Evolutionary conservation across 2,113 vertebrate genomes (phyloP).

Genomic region (Oplegnathus fasciatus): DNA sequence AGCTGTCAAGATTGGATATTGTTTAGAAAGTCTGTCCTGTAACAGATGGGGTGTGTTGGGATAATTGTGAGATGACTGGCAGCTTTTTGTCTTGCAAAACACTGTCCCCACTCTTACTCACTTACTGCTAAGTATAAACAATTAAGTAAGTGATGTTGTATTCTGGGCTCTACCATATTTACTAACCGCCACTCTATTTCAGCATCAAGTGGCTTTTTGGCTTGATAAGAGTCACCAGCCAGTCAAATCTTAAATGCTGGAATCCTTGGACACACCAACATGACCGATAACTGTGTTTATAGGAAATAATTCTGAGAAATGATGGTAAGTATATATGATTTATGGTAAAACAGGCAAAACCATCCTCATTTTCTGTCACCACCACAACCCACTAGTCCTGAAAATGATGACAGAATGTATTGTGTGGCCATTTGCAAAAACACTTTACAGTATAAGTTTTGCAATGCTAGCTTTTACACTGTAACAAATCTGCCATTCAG

Average conservation of each 20-base stretch:
- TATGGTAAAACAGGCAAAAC: neutral
- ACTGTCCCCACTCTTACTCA: neutral
- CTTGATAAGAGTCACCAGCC: neutral
- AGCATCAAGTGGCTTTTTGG: neutral
- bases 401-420: neutral
- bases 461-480: neutral
- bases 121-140: neutral
- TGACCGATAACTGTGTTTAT: neutral
- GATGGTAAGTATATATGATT: neutral
- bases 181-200: too few relatives aligned
- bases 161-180: too few relatives aligned
- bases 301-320: neutral
- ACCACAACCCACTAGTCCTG: neutral
- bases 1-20: neutral
- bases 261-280: too few relatives aligned
- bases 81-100: neutral
- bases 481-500: slow-evolving; percentile 2
- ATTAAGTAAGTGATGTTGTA: too few relatives aligned
- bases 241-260: neutral
- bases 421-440: neutral
- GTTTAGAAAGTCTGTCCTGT: neutral
- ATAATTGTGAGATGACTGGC: neutral
- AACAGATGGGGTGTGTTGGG: neutral
- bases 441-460: neutral
- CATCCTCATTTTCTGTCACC: neutral